Conservation (phyloP, 1,140 invertebrate genomes). For the Leptopilina clavipes region DNA sequence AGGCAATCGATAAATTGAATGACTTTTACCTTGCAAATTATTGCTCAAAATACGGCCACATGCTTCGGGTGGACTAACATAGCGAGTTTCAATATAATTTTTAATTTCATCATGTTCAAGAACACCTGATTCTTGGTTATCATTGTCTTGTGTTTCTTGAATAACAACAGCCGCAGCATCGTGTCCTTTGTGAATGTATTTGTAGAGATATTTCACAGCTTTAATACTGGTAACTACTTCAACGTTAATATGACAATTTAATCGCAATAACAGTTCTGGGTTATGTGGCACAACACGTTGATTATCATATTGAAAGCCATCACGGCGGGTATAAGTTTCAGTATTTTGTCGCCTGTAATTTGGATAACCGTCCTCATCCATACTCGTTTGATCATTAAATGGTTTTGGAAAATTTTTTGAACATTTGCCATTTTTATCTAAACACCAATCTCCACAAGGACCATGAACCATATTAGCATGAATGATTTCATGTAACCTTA, state of each 20-base stretch:
- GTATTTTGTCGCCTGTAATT: slow-evolving; percentile 39
- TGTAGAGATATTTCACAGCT: too few species aligned
- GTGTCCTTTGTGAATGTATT: too few species aligned
- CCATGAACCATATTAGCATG: slow-evolving; percentile 68
- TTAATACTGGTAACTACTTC: slow-evolving; percentile 8
- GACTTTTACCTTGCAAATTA: too few species aligned
- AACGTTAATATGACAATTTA: slow-evolving; percentile 27
- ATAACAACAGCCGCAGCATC: too few species aligned
- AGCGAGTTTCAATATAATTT: too few species aligned
- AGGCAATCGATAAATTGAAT: too few species aligned
- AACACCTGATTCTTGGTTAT: too few species aligned
- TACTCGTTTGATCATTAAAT: slow-evolving; percentile 58
- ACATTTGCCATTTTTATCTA: too few species aligned
- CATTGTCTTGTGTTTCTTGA: too few species aligned
- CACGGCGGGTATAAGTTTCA: slow-evolving; percentile 15
- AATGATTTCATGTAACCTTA: slow-evolving; percentile 61
- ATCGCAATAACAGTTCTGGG: neutral
- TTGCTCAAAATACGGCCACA: too few species aligned
- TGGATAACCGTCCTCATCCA: neutral
- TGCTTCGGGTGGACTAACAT: too few species aligned
- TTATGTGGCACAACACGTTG: slow-evolving; percentile 55
- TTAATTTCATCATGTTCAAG: slow-evolving; percentile 33
- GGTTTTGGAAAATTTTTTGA: slow-evolving; percentile 55
- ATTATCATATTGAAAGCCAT: slow-evolving; percentile 54
- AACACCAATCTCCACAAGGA: too few species aligned